phyloP scores from a whole-genome alignment of 2,113 vertebrate genomes.

The Cathartes aura region DNA sequence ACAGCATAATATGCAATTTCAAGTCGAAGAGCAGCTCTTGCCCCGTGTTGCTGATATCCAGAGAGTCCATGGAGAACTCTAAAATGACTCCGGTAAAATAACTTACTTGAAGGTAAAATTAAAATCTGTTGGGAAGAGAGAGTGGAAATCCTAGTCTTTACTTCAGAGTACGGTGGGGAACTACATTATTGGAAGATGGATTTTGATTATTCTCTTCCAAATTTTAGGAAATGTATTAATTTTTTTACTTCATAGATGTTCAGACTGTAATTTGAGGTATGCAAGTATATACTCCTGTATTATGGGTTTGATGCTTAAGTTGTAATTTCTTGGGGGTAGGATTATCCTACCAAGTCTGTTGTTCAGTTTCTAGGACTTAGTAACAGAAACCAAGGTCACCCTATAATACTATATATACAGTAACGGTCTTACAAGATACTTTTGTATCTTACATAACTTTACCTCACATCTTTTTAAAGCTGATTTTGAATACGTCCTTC shows the following conservation, averaged over 20 bases:
- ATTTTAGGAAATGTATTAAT: not conserved
- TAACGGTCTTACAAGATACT: not conserved
- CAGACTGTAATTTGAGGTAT: not conserved
- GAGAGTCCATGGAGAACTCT: not conserved
- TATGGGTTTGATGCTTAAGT: not conserved
- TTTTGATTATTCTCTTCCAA: not conserved
- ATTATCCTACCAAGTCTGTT: not conserved
- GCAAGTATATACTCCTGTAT: not conserved
- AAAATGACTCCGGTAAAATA: not conserved
- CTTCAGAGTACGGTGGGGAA: not conserved
- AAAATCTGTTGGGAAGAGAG: not conserved
- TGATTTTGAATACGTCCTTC: not conserved
- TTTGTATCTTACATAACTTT: not conserved
- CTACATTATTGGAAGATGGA: not conserved
- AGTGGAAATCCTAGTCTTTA: not conserved
- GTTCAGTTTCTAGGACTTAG: not conserved
- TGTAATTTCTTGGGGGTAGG: not conserved
- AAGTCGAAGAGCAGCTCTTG: not conserved
- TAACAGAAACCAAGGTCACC: not conserved
- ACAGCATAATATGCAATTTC: not conserved
- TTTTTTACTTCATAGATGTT: not conserved
- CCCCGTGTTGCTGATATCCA: not conserved
- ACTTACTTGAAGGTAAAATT: not conserved
- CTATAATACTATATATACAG: not conserved
- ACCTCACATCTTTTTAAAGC: not conserved